Percentiles rank a stretch among this genome's conserved stretches.
phyloP scores from a whole-genome alignment of 2,113 vertebrate genomes.

The Phrynosoma platyrhinos region DNA sequence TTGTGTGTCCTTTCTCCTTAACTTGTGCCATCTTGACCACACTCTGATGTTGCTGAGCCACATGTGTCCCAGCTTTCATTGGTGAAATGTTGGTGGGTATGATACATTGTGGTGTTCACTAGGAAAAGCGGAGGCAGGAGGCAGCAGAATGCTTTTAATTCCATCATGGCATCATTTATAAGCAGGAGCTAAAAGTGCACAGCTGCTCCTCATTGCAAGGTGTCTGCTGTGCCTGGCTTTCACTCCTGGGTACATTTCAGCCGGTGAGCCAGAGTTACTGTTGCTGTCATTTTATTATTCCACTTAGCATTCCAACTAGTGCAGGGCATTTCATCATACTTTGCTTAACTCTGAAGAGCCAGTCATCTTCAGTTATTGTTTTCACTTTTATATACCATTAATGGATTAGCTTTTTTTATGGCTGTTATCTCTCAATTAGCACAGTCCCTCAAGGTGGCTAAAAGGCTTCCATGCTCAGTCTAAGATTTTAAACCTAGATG shows the following conservation, averaged over 20 bases:
- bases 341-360: constrained; percentile 65
- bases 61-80: too few relatives aligned
- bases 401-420: constrained; percentile 65
- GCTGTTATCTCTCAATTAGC: constrained; percentile 72
- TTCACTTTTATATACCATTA: constrained; percentile 63
- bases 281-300: constrained; percentile 21
- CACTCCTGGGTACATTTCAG: too few relatives aligned
- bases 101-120: too few relatives aligned
- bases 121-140: neutral
- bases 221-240: neutral
- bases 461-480: constrained; percentile 44
- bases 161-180: neutral
- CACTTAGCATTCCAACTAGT: neutral
- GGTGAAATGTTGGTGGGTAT: too few relatives aligned
- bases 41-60: too few relatives aligned
- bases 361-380: constrained; percentile 66
- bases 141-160: neutral
- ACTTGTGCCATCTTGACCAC: too few relatives aligned
- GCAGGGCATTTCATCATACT: constrained; percentile 60
- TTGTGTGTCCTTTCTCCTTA: too few relatives aligned
- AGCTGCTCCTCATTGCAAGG: too few relatives aligned
- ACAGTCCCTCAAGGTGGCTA: constrained; percentile 42
- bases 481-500: constrained; percentile 11
- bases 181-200: too few relatives aligned
- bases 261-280: neutral